Evolutionary conservation across 2,113 vertebrate genomes (phyloP).

Genomic region (Psophia crepitans): DNA sequence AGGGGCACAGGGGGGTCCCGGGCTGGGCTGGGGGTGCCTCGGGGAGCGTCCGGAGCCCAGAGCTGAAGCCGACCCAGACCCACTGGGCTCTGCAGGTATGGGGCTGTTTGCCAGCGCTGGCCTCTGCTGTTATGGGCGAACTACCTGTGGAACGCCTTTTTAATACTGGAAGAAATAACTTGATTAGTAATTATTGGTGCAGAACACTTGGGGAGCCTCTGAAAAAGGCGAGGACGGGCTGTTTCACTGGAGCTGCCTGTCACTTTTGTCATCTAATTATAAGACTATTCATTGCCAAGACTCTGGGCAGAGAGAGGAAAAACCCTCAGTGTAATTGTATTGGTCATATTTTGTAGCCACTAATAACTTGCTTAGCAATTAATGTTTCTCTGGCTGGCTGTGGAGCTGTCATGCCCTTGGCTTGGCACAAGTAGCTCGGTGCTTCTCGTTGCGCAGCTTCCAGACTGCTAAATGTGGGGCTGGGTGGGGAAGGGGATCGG

Average conservation of each 20-base stretch:
- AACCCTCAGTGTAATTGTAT: neutral
- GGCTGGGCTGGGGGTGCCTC: neutral
- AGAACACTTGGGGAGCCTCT: constrained; percentile 68
- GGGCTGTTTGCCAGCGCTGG: neutral
- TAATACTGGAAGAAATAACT: constrained; percentile 23
- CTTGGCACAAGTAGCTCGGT: rapidly evolving
- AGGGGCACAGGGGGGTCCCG: neutral
- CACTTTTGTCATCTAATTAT: constrained; percentile 85
- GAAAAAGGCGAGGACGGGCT: constrained; percentile 62
- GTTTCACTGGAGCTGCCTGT: constrained; percentile 68
- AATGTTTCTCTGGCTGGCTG: constrained; percentile 17
- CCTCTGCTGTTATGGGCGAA: neutral
- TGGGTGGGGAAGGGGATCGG: neutral
- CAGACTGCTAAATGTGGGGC: neutral
- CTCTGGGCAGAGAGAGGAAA: neutral
- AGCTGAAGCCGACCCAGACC: neutral
- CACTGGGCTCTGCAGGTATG: rapidly evolving
- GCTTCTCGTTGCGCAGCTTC: neutral
- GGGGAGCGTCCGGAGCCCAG: neutral
- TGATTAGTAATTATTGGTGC: constrained; percentile 72
- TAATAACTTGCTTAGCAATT: constrained; percentile 51
- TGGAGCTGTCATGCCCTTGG: constrained; percentile 10
- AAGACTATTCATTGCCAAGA: constrained; percentile 28
- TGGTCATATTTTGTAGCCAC: constrained; percentile 33
- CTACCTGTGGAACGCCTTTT: neutral